phyloP scores from a whole-genome alignment of 2,113 vertebrate species.

The Parus major region DNA sequence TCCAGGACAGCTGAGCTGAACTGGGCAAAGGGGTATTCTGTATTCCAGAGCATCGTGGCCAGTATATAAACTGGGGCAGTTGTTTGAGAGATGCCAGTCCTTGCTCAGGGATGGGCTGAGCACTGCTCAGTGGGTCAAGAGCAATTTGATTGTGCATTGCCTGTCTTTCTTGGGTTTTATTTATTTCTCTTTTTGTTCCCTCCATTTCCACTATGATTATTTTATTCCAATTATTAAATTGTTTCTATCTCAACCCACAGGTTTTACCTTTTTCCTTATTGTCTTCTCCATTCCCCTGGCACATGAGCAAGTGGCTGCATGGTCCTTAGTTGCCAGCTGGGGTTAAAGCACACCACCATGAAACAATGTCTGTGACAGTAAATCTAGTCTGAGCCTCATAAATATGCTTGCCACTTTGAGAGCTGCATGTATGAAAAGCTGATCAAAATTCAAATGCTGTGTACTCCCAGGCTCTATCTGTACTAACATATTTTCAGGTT shows the following conservation, averaged over 20 bases:
- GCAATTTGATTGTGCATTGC: accelerated
- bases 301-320: not conserved
- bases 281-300: not conserved
- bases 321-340: not conserved
- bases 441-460: not conserved
- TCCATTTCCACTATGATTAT: not conserved
- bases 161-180: not conserved
- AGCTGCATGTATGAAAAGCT: not conserved
- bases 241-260: not conserved
- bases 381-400: not conserved
- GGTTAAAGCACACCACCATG: not conserved
- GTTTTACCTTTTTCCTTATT: not conserved
- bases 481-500: not conserved
- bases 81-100: not conserved
- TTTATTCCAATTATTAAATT: not conserved
- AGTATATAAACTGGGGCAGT: not conserved
- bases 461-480: not conserved
- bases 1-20: not conserved
- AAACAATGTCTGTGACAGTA: not conserved
- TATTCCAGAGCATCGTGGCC: not conserved
- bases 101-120: not conserved
- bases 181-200: not conserved
- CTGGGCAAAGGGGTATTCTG: not conserved
- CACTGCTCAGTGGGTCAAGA: not conserved
- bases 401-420: not conserved